Evolutionary conservation across 1,140 invertebrate species (phyloP).

Genomic region (Sarcophaga peregrina): DNA sequence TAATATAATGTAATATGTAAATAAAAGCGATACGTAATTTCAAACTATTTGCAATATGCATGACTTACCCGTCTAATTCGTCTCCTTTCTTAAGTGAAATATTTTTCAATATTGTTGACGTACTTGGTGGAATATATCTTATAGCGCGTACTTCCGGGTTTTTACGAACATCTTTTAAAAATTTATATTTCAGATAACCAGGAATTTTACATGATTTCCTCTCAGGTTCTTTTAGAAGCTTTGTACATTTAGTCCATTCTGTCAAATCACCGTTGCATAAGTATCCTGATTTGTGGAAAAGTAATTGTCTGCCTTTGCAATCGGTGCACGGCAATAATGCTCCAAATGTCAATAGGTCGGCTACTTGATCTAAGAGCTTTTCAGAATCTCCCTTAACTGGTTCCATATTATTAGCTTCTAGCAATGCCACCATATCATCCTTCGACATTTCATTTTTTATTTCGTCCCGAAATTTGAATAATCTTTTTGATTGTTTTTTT

Average conservation of each 20-base stretch:
- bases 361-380: conserved; percentile 80
- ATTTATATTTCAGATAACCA: conserved; percentile 71
- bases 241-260: conserved; percentile 92
- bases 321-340: conserved; percentile 80
- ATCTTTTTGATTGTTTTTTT: conserved; percentile 82
- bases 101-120: conserved; percentile 57
- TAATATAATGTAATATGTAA: too few species aligned
- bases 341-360: conserved; percentile 91
- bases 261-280: conserved; percentile 82
- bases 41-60: neutral
- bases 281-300: conserved; percentile 81
- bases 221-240: conserved; percentile 78
- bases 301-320: conserved; percentile 82
- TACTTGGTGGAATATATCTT: conserved; percentile 69
- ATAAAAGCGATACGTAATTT: too few species aligned
- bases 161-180: conserved; percentile 78
- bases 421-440: conserved; percentile 72
- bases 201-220: conserved; percentile 82
- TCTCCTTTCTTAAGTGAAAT: conserved; percentile 71
- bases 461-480: conserved; percentile 76
- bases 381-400: conserved; percentile 73
- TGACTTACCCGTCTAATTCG: conserved; percentile 65
- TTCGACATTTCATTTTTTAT: conserved; percentile 70
- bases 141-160: conserved; percentile 75
- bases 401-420: conserved; percentile 80